Evolutionary conservation across 2,888 invertebrate genomes (phyloP).

Genomic region (Stenichneumon culpator): DNA sequence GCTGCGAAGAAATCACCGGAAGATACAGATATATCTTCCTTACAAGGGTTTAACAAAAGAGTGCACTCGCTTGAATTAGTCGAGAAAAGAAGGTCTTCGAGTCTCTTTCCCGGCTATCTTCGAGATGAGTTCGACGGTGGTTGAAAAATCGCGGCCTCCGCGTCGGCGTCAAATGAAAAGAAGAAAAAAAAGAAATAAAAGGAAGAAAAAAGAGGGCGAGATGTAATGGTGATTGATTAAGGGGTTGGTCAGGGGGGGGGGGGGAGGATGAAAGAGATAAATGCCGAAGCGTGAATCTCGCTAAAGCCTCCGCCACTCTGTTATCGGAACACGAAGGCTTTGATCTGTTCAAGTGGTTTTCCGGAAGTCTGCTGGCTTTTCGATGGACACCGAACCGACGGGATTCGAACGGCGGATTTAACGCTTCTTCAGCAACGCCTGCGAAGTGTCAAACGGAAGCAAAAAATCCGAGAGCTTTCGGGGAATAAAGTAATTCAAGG

Average conservation of each 20-base stretch:
- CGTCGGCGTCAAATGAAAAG: conserved; percentile 11
- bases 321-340: conserved; percentile 12
- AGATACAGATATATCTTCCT: background rate
- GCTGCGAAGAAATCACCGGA: conserved; percentile 4
- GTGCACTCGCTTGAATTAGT: conserved; percentile 26
- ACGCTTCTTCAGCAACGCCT: too few relatives aligned
- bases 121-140: conserved; percentile 18
- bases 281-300: conserved; percentile 3
- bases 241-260: background rate
- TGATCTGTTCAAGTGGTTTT: conserved; percentile 44
- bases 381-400: too few relatives aligned
- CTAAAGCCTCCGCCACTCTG: background rate
- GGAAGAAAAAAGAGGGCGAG: background rate
- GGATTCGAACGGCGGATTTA: background rate
- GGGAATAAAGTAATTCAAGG: too few relatives aligned
- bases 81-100: conserved; percentile 7
- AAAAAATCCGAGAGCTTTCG: too few relatives aligned
- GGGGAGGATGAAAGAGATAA: background rate
- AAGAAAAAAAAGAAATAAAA: background rate
- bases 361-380: too few relatives aligned
- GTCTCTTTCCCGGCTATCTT: conserved; percentile 15
- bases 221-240: conserved; percentile 18
- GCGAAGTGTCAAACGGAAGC: too few relatives aligned
- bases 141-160: conserved; percentile 35
- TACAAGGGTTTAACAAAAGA: background rate